phyloP scores from a whole-genome alignment of 2,888 invertebrate species.

The Rhagonycha fulva region DNA sequence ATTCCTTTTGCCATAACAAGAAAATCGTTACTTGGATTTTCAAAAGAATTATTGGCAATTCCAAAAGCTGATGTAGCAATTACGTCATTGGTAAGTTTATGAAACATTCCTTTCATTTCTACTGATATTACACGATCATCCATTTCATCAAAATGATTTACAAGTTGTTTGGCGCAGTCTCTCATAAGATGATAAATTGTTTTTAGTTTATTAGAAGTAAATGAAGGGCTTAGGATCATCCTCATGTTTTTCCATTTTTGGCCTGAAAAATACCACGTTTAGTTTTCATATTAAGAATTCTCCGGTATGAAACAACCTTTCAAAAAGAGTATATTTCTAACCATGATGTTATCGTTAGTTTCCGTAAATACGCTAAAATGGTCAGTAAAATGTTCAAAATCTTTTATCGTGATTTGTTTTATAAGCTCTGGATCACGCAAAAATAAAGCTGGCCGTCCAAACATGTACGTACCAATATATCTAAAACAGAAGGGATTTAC shows the following conservation, averaged over 20 bases:
- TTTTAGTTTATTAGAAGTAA: constrained; percentile 50
- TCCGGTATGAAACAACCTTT: too few species aligned
- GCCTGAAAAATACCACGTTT: background rate
- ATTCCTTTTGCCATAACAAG: constrained; percentile 4
- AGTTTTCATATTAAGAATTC: too few species aligned
- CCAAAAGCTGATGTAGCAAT: constrained; percentile 57
- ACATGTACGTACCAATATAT: constrained; percentile 54
- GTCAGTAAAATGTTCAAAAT: constrained; percentile 41
- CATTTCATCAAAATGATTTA: background rate
- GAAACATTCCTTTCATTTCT: constrained; percentile 6
- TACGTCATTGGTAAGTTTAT: constrained; percentile 54
- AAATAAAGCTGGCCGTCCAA: constrained; percentile 33
- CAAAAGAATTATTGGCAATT: constrained; percentile 56
- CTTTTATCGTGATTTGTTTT: too few species aligned
- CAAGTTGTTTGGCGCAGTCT: background rate
- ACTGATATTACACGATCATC: background rate
- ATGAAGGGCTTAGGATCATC: constrained; percentile 44
- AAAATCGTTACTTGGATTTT: constrained; percentile 56
- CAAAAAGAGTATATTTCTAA: too few species aligned
- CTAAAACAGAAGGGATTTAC: too few species aligned
- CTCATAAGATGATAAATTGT: constrained; percentile 42
- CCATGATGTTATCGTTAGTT: too few species aligned
- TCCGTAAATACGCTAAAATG: too few species aligned
- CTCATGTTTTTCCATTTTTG: constrained; percentile 9
- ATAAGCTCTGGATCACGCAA: too few species aligned